Base-by-base conservation (phyloP, 2,888 invertebrate genomes). In the Anagyrus pseudococci region DNA sequence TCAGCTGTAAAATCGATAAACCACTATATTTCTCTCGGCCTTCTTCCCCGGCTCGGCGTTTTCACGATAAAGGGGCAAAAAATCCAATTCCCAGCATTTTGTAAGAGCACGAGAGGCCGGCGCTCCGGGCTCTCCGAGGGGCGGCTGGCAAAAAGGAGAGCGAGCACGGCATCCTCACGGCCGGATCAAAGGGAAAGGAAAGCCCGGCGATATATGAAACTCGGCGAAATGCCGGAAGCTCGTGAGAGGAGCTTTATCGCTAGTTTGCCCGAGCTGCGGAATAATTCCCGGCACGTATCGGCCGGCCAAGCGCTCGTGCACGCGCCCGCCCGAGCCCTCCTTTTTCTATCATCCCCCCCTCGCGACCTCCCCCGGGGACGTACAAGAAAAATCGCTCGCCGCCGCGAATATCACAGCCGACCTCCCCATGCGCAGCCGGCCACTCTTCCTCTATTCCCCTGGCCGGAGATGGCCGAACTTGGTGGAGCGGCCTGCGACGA, bases 261-360 rank as follows among this genome's bases (percentile, higher is more conserved):
- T 43, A 50, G 58, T 58, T 61, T 47, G 49, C 52, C 48, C 49
- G 53, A 37, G 58, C 29, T 25, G 20, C 44, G 47, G 58, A 65
- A 65, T 65, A 65, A 65, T 65, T 65, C 62, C 37, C 33, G 48
- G 54, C 62, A 62, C 65, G 65, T 65, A 65, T 61, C 54, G 53
- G 40, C 29, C 43, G 2, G 20, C 22, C 44, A 8, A 49, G 10
- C 29, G 8, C 6, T 4, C 29, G 29, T 10, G 29, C 29, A 10
- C 29, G 29, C 29, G 29, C 4, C 29, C 10, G 4, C 10, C 29
- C 29, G 29, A 10, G 29, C 8, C 8, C 17, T 17, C 17, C 4
- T 17, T 6, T 3, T 8, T 8, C 17, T 20, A 17, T 8, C 44
- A 3, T 20, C 10, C 17, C 44, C n/a, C n/a, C 43, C 19, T 43